Evolutionary conservation across 2,888 invertebrate genomes (phyloP), one percentile per base, ranked within the genome.

Genomic region (Alentia gelatinosa): DNA sequence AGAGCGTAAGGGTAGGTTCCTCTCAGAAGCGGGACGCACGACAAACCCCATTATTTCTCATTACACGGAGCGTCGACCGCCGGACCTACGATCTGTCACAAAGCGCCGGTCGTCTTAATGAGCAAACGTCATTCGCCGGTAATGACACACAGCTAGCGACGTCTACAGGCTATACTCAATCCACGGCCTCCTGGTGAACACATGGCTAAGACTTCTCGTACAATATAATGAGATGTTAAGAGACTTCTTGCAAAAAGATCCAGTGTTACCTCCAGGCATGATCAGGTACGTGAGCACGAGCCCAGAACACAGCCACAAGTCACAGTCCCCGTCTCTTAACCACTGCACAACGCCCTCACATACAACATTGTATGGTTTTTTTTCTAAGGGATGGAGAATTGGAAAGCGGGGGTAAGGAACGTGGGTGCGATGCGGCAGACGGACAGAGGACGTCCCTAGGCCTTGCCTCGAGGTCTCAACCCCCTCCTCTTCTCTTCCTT

Each of bases 1-100:
- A 68, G 26, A 15, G 68, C 30, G 68, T 26, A 26, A 30, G 68
- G 68, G 5, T 3, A 30, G 68, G 30, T 68, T 68, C 68, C 23
- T n/a, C 30, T 68, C 68, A 68, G 68, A 30, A 68, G 68, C 68
- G 1, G 68, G 4, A 68, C 30, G 23, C 68, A 26, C 68, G 30
- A 68, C 68, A 68, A 68, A 68, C n/a, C 30, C 68, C 68, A 68
- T 68, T 68, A 68, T 30, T 68, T 15, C 68, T 68, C 68, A 68
- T 68, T 68, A 68, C 68, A 68, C 26, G 33, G 68, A 0, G 68
- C 68, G n/a, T 68, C n/a, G 68, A 19, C 68, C 33, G n/a, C 23
- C 68, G n/a, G 33, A 12, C 68, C 68, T 12, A 12, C 26, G 30
- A 68, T 68, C 68, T 30, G 68, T 68, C 68, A 68, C 26, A 26